Percentiles rank a stretch among this genome's conserved stretches.
Evolutionary conservation across 2,797 vertebrate species (phyloP).

Genomic region (Halcyon leucocephala): DNA sequence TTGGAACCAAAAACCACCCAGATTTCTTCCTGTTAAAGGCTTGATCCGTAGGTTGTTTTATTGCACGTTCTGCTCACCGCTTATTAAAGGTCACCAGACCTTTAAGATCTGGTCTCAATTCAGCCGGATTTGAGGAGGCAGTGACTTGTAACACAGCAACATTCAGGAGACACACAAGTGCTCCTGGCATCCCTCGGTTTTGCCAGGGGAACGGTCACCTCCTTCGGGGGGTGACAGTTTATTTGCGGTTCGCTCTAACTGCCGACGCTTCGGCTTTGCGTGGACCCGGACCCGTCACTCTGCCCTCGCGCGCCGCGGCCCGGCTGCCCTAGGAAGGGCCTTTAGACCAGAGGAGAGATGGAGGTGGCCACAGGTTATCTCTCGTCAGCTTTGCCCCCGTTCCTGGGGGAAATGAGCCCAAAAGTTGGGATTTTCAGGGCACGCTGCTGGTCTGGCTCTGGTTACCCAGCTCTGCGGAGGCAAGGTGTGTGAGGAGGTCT

Average conservation of each 20-base stretch:
- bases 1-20: not conserved
- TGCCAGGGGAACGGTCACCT: not conserved
- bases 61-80: not conserved
- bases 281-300: not conserved
- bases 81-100: not conserved
- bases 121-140: not conserved
- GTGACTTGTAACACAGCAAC: fast-evolving
- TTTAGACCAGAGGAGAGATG: not conserved
- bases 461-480: fast-evolving
- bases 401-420: not conserved
- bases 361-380: not conserved
- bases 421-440: not conserved
- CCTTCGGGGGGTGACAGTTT: not conserved
- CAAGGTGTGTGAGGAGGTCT: not conserved
- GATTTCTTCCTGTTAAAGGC: not conserved
- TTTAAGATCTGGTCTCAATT: not conserved
- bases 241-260: not conserved
- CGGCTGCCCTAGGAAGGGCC: fast-evolving
- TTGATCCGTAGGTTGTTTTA: not conserved
- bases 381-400: fast-evolving
- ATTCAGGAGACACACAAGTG: not conserved
- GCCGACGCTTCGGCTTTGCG: fast-evolving
- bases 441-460: not conserved
- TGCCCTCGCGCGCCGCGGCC: fast-evolving
- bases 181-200: not conserved